Evolutionary conservation across 2,113 vertebrate species (phyloP), one percentile per base, ranked within the genome.

Genomic region (Limnothrissa miodon): DNA sequence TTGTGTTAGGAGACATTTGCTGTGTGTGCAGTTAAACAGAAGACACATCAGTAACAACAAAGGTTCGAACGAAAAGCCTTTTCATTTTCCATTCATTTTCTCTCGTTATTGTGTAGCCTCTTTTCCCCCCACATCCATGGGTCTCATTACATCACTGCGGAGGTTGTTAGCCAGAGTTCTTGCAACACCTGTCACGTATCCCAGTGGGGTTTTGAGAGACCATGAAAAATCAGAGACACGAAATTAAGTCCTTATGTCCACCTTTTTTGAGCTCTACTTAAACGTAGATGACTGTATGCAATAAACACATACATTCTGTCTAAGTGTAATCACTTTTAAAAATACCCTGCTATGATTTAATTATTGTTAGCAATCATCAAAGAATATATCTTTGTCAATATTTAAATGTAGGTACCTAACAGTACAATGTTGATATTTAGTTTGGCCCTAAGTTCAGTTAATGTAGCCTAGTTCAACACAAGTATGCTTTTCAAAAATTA

Each of bases 1-100:
- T 83, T 80, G 78, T 84, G 23, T 85, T 45, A 42, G 59, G 48
- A 70, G 42, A 8, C 45, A 48, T 42, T 83, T 44, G 39, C 51
- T 83, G 39, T 83, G 44, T 29, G 78, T 79, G 70, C 82, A 79
- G 25, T 74, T 74, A 29, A 53, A 82, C 39, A 79, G n/a, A 81
- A 81, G 19, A 82, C 83, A 78, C 21, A 74, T 29, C 11, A 80
- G n/a, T 45, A 48, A 42, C 46, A 53, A 80, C 39, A 78, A 82
- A 82, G 59, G 80, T 44, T 48, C 53, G 78, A 83, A 84, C 81
- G 29, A 46, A 42, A 51, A 36, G 10, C 17, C n/a, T 79, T 81
- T 86, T 80, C 62, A 39, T 42, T 25, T 80, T 74, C 44, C 13
- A 25, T 17, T 59, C 48, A 6, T 33, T 17, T 81, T 83, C 48